These are phyloP conservation scores for Tursiops truncatus DNA, from an alignment of 2,113 vertebrate genomes.

Conservation along the genomic window DNA sequence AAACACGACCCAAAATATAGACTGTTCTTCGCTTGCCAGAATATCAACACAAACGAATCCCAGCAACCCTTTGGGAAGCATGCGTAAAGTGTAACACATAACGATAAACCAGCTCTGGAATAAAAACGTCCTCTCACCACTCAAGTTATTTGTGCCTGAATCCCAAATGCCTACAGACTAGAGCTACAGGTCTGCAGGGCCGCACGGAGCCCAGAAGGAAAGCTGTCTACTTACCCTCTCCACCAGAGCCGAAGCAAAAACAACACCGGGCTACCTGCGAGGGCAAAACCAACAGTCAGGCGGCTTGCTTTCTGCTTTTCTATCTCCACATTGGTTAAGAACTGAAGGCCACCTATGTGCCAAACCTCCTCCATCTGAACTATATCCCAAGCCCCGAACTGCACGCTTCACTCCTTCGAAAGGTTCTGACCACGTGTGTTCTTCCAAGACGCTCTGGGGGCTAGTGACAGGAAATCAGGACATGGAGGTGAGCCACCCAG, in stretches of 20 bases:
- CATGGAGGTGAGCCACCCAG: not conserved
- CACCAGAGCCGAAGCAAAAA: constrained; percentile 90
- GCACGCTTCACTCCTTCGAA: not conserved
- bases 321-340: too few relatives aligned
- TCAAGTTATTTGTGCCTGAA: not conserved
- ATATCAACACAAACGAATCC: not conserved
- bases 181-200: not conserved
- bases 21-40: not conserved
- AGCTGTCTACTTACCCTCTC: constrained; percentile 85
- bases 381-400: not conserved
- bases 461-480: not conserved
- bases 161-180: not conserved
- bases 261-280: constrained; percentile 95
- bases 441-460: not conserved
- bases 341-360: not conserved
- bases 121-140: not conserved
- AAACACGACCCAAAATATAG: not conserved
- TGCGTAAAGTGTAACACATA: not conserved
- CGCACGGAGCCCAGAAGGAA: not conserved
- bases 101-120: not conserved
- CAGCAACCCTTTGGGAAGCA: not conserved
- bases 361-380: not conserved
- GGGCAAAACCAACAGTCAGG: constrained; percentile 59
- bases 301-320: not conserved
- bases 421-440: not conserved